Conservation (phyloP, 2,113 vertebrate genomes). For the Dipodomys merriami region DNA sequence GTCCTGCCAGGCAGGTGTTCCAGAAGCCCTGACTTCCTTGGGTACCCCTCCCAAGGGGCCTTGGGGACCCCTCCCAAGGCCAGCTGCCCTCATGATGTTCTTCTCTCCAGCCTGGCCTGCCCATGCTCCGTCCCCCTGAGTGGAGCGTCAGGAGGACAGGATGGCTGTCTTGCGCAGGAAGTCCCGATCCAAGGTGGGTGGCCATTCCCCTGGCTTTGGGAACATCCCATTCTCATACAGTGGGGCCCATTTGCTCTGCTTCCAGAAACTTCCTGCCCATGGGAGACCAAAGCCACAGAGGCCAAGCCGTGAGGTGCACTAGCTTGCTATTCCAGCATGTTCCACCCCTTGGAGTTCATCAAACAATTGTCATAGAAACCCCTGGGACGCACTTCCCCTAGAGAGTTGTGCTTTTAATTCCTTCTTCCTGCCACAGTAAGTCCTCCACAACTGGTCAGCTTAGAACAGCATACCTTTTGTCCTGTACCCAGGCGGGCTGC, state of each 20-base stretch:
- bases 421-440: neutral
- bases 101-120: neutral
- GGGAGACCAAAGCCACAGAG: neutral
- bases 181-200: constrained; percentile 64
- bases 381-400: too few species aligned
- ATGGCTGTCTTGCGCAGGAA: constrained; percentile 43
- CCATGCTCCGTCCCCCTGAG: neutral
- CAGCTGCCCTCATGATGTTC: neutral
- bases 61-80: neutral
- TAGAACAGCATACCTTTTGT: neutral
- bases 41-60: too few species aligned
- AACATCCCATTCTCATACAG: neutral
- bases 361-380: neutral
- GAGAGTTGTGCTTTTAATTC: neutral
- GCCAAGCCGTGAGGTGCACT: neutral
- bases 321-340: neutral
- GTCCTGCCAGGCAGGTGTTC: too few species aligned
- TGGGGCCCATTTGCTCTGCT: neutral
- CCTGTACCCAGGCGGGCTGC: too few species aligned
- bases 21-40: too few species aligned
- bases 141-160: neutral
- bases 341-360: fast-evolving
- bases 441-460: neutral
- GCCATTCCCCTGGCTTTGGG: too few species aligned
- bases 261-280: neutral